These are phyloP conservation scores for Trichonephila clavata DNA, from an alignment of 1,140 invertebrate genomes.

Conservation along the genomic window DNA sequence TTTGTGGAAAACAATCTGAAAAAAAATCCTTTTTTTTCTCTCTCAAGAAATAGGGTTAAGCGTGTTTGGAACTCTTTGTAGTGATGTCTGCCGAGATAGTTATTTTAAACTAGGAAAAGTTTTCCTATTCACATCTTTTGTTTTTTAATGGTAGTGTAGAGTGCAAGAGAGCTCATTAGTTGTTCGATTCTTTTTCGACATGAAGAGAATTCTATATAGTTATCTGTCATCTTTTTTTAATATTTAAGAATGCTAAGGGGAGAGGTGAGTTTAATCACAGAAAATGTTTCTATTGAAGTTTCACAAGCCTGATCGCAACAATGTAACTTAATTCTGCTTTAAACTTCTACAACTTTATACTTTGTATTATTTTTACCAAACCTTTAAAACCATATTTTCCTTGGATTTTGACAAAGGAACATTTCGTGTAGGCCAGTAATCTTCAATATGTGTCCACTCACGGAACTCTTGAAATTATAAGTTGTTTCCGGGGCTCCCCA, in stretches of 20 bases:
- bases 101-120: background rate
- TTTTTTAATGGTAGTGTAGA: background rate
- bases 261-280: too few relatives aligned
- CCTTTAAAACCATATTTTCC: too few relatives aligned
- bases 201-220: background rate
- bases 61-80: background rate
- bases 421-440: too few relatives aligned
- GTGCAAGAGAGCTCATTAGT: background rate
- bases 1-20: background rate
- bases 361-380: too few relatives aligned
- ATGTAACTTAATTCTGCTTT: too few relatives aligned
- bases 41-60: background rate
- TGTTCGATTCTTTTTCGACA: background rate
- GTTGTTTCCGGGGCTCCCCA: too few relatives aligned
- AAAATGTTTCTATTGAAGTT: too few relatives aligned
- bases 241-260: background rate
- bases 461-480: too few relatives aligned
- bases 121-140: background rate
- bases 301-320: too few relatives aligned
- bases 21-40: background rate
- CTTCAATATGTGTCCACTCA: too few relatives aligned
- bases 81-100: background rate
- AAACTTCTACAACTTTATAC: too few relatives aligned
- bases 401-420: too few relatives aligned
- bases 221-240: background rate